A percentile compares a stretch with the other conserved stretches of the same genome.
Conservation (phyloP, 2,113 vertebrate species). For the Ophthalmolycus amberensis region DNA sequence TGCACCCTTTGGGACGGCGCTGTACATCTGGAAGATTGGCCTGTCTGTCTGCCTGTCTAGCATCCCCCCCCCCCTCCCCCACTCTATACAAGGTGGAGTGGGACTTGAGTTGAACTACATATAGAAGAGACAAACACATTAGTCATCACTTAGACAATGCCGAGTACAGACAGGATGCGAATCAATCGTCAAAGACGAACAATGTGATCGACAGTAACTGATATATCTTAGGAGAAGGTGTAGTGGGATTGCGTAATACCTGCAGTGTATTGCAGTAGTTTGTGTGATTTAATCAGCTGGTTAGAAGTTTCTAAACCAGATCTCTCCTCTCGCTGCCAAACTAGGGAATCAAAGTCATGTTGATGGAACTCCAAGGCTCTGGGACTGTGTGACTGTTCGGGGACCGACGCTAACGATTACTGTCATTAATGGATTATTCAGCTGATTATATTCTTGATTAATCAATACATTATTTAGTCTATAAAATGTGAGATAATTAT, state of each 20-base stretch:
- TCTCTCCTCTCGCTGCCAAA: constrained; percentile 28
- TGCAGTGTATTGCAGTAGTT: constrained; percentile 43
- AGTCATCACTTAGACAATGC: constrained; percentile 47
- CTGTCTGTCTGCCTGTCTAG: constrained; percentile 65
- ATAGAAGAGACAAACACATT: constrained; percentile 64
- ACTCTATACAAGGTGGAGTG: constrained; percentile 18
- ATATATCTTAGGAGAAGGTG: constrained; percentile 6
- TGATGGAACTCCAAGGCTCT: background rate
- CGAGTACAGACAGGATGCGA: constrained; percentile 3
- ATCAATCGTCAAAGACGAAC: background rate
- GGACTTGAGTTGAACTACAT: constrained; percentile 69
- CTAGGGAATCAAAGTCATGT: constrained; percentile 17
- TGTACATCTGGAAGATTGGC: constrained; percentile 78
- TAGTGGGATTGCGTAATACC: constrained; percentile 50
- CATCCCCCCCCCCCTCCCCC: constrained; percentile 49
- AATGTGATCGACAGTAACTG: constrained; percentile 6
- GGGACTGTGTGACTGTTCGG: background rate
- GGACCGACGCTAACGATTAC: background rate
- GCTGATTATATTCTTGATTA: background rate
- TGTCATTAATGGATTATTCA: background rate
- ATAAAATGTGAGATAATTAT: background rate
- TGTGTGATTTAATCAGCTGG: constrained; percentile 43
- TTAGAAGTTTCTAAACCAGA: constrained; percentile 51
- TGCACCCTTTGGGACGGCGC: constrained; percentile 58
- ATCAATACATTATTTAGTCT: background rate